Percentiles rank a stretch among this genome's conserved stretches.
Evolutionary conservation across 2,888 invertebrate species (phyloP).

Genomic region (Chalcis sispes): DNA sequence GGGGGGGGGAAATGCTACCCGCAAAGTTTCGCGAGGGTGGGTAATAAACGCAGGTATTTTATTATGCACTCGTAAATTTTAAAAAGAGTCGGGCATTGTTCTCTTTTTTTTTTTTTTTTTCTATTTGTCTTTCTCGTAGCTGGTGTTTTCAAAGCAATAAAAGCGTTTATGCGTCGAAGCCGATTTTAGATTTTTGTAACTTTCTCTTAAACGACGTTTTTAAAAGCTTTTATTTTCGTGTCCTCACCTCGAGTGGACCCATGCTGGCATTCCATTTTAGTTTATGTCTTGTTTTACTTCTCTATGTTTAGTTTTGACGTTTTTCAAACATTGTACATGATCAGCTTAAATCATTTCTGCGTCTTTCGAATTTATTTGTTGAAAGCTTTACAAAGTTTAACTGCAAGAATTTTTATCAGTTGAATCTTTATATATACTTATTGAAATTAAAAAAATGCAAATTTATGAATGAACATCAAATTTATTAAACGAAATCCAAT

Average conservation of each 20-base stretch:
- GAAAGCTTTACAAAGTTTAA: too few relatives aligned
- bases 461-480: too few relatives aligned
- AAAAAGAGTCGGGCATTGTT: constrained; percentile 2
- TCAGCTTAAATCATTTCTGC: too few relatives aligned
- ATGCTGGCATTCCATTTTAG: neutral
- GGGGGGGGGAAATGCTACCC: too few relatives aligned
- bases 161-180: constrained; percentile 19
- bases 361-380: too few relatives aligned
- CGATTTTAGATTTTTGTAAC: constrained; percentile 3
- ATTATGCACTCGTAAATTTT: constrained; percentile 18
- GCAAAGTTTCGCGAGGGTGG: neutral
- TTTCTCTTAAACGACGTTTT: constrained; percentile 19
- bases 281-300: too few relatives aligned
- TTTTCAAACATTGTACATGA: too few relatives aligned
- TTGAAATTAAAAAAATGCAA: too few relatives aligned
- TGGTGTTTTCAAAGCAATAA: constrained; percentile 6
- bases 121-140: neutral
- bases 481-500: too few relatives aligned
- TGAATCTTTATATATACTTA: too few relatives aligned
- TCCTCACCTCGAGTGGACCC: neutral
- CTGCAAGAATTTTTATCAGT: too few relatives aligned
- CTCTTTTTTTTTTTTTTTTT: constrained; percentile 7
- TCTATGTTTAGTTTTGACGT: too few relatives aligned
- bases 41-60: constrained; percentile 25
- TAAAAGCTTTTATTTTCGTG: neutral